Base-by-base conservation (phyloP, 2,888 invertebrate species). In the Drosophila tripunctata region DNA sequence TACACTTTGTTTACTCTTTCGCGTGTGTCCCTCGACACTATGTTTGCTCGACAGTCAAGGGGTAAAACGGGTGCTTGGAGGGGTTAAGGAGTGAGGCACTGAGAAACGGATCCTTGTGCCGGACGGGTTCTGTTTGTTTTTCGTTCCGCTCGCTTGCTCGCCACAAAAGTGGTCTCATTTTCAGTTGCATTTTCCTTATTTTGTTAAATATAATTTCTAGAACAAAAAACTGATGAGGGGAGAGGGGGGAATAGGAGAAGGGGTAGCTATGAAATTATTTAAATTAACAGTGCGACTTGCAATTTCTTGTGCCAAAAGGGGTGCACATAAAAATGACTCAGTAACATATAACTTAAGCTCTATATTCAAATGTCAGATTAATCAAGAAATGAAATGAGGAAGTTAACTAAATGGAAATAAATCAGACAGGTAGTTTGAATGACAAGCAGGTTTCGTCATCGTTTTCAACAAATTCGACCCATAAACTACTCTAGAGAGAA, bases 91-190 rank as follows among this genome's bases (percentile, higher is more conserved):
- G 47, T 27, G 15, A 24, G n/a, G 3, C n/a, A 48, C 15, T 24
- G 38, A 22, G 47, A 31, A 47, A 51, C 15, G 56, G 35, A 35
- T 72, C 72, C 72, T 63, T 71, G 48, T 48, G 48, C 48, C 55
- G 75, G 70, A 61, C 69, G 61, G 60, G 58, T 60, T 74, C 52
- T 75, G 72, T 74, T 74, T 74, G 74, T 60, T 76, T n/a, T 67
- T 56, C 58, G 74, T 74, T 74, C 52, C 74, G 74, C 76, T 76
- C 72, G 72, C 67, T 76, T 76, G 74, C 66, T 51, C 58, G 77
- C 77, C 74, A 30, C 72, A 74, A 76, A 40, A 74, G 54, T 72
- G 74, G 21, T 65, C 41, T 67, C 72, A 63, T 57, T 76, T 71
- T 60, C 58, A 43, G 67, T 76, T 73, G 71, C 76, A 73, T 62